Conservation (phyloP, 2,888 invertebrate genomes). For the Belgica antarctica region DNA sequence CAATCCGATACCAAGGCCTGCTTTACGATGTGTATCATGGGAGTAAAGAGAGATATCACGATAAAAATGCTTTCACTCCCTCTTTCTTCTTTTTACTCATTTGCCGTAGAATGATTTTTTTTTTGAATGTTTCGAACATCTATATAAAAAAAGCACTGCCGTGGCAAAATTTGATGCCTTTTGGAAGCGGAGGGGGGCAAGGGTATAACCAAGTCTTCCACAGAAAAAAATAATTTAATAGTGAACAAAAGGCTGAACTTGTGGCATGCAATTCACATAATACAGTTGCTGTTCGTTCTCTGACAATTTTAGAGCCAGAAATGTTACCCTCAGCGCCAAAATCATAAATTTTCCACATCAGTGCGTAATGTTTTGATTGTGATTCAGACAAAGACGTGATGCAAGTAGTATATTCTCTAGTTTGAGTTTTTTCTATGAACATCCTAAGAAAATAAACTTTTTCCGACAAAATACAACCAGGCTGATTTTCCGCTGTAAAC, state of each 20-base stretch:
- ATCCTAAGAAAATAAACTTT: too few relatives aligned
- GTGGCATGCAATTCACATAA: slow-evolving; percentile 16
- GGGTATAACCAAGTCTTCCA: neutral
- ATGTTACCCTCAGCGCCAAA: neutral
- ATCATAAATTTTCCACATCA: slow-evolving; percentile 2
- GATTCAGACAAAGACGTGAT: too few relatives aligned
- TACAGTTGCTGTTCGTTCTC: neutral
- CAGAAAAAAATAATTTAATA: neutral
- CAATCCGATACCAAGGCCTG: too few relatives aligned
- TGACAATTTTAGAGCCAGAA: neutral
- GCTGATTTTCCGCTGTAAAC: too few relatives aligned
- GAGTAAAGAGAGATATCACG: slow-evolving; percentile 11
- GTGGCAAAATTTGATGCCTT: neutral
- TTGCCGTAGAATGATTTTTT: neutral
- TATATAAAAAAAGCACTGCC: neutral
- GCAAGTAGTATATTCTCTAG: too few relatives aligned
- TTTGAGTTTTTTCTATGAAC: too few relatives aligned
- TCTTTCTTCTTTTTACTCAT: neutral
- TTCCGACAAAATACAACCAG: too few relatives aligned
- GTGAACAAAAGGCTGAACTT: neutral
- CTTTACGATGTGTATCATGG: slow-evolving; percentile 2
- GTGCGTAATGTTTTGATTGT: too few relatives aligned
- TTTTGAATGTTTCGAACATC: neutral
- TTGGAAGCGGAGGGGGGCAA: neutral
- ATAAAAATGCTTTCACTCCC: neutral